Evolutionary conservation across 2,113 vertebrate species (phyloP).

Genomic region (Balaeniceps rex): DNA sequence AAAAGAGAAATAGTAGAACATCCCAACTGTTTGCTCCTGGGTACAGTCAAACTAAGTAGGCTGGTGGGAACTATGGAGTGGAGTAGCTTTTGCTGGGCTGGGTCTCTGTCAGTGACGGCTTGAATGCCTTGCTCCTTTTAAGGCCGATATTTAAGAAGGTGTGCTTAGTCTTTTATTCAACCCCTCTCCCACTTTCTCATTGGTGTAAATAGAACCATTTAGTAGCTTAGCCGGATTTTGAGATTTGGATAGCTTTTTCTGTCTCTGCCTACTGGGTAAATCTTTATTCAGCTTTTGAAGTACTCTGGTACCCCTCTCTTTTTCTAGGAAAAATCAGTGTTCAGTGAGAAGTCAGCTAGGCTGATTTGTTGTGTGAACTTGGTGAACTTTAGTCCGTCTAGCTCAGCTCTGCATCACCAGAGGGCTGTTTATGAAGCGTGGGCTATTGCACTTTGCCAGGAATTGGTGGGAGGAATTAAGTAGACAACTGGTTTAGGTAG

Average conservation of each 20-base stretch:
- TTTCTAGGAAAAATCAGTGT: background rate
- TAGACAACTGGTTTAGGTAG: background rate
- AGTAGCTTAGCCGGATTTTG: background rate
- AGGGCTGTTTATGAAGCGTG: accelerated
- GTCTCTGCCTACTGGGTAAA: background rate
- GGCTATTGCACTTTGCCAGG: background rate
- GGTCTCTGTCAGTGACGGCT: background rate
- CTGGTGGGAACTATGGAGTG: background rate
- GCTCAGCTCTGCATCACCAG: background rate
- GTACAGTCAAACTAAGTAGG: background rate
- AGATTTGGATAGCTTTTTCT: background rate
- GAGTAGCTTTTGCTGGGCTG: background rate
- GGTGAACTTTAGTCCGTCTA: accelerated
- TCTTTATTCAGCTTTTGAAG: background rate
- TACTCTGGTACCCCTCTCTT: background rate
- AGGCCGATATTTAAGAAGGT: background rate
- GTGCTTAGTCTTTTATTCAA: background rate
- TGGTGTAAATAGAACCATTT: background rate
- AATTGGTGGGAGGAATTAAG: background rate
- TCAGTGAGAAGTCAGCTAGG: background rate
- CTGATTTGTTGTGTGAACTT: background rate
- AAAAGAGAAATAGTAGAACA: background rate
- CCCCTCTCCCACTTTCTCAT: background rate
- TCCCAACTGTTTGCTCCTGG: background rate
- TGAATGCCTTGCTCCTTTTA: background rate